These are phyloP conservation scores for Incurvaria masculella DNA, from an alignment of 2,888 invertebrate species.

Conservation along the genomic window DNA sequence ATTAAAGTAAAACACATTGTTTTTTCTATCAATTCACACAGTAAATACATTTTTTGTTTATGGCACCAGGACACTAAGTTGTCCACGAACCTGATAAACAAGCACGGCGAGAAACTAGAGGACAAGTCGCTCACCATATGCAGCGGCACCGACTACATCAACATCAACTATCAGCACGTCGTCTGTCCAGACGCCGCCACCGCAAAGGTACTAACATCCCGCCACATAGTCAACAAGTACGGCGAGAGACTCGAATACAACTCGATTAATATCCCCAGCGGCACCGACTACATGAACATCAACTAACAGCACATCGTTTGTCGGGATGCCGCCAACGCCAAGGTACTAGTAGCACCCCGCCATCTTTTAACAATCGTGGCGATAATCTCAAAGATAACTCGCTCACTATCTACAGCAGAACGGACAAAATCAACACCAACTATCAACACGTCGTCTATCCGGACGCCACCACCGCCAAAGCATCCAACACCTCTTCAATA, in stretches of 20 bases:
- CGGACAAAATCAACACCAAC: constrained; percentile 98
- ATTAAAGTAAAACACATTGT: neutral
- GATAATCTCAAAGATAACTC: constrained; percentile 87
- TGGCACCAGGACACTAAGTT: constrained; percentile 76
- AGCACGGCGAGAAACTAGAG: constrained; percentile 81
- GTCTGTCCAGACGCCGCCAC: constrained; percentile 91
- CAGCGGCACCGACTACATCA: constrained; percentile 98
- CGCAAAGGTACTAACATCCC: no score
- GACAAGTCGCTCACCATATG: constrained; percentile 96
- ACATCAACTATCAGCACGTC: constrained; percentile 96
- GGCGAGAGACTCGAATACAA: constrained; percentile 85
- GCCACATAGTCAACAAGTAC: constrained; percentile 75
- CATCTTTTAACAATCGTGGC: constrained; percentile 79
- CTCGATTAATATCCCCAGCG: constrained; percentile 95
- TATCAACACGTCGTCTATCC: constrained; percentile 97
- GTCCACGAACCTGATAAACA: constrained; percentile 68
- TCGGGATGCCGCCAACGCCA: constrained; percentile 88
- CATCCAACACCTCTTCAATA: constrained; percentile 72
- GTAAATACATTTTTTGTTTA: constrained; percentile 8
- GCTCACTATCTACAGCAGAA: constrained; percentile 95
- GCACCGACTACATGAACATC: constrained; percentile 98
- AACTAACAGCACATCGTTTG: constrained; percentile 97
- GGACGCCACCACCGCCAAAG: no score
- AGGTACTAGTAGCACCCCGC: no score
- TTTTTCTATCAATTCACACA: constrained; percentile 7